phyloP scores from a whole-genome alignment of 2,888 invertebrate genomes.

The Eutolmus rufibarbis region DNA sequence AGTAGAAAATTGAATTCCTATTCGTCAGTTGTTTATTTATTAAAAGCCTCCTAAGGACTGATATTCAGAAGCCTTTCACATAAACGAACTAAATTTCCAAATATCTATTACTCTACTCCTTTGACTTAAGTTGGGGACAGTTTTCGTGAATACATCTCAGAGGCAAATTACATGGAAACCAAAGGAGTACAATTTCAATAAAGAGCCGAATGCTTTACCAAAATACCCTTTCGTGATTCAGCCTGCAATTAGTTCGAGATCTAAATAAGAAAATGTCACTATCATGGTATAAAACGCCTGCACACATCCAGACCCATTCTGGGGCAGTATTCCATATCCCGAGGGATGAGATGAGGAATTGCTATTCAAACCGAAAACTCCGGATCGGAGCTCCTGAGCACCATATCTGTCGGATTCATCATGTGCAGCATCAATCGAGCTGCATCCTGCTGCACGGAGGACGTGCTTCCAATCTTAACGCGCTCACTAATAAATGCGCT shows the following conservation, averaged over 20 bases:
- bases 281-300: not conserved
- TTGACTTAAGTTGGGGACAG: not conserved
- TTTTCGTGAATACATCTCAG: not conserved
- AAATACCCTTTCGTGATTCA: not conserved
- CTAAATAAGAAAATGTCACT: not conserved
- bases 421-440: not conserved
- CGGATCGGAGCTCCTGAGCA: not conserved
- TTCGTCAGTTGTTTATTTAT: not conserved
- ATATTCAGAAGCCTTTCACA: not conserved
- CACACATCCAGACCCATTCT: not conserved
- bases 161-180: not conserved
- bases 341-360: not conserved
- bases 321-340: not conserved
- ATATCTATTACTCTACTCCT: not conserved
- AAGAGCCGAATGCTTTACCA: not conserved
- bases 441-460: not conserved
- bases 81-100: not conserved
- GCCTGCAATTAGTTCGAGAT: not conserved
- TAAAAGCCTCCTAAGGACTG: not conserved
- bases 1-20: not conserved
- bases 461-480: slow-evolving; percentile 26
- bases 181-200: not conserved
- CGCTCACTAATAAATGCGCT: not conserved
- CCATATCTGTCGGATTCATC: slow-evolving; percentile 1
- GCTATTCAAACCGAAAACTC: not conserved